Base-by-base conservation (phyloP, 2,113 vertebrate genomes). In the Colossoma macropomum region DNA sequence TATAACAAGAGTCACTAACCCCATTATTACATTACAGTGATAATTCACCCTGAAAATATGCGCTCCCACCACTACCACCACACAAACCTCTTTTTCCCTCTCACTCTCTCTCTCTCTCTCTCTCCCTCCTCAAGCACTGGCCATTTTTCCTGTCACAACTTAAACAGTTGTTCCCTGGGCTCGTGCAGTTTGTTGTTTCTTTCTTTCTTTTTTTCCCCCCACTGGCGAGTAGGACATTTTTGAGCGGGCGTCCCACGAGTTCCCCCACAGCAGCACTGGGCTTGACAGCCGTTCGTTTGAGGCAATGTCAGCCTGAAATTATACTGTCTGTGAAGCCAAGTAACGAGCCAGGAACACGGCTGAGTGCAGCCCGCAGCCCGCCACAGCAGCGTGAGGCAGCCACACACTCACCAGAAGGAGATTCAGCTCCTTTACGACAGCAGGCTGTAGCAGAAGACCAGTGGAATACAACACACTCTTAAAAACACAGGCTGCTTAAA, bases 261-360 rank as follows among this genome's bases (percentile, higher is more conserved):
- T 75, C 69, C 90, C 88, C 86, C 87, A 70, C 77, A 15, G 87
- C 85, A 66, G 83, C 74, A 60, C 87, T 87, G 77, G 82, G 84
- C 88, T 88, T 93, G 92, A 93, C 92, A 93, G 91, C 83, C 79
- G 70, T 87, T 89, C 89, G 88, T 93, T 91, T 86, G 89, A 92
- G 92, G 87, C 88, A 19, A 86, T 91, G 92, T 92, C 91, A 91
- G 90, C 81, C 89, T 91, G 88, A 92, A 94, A 93, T 93, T 90
- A 91, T 92, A 90, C 90, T 88, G 91, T 92, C 90, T 92, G 88
- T 91, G 91, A 91, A 91, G 90, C 92, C 88, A 86, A 80, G 90
- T 93, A 92, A 94, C 84, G 85, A 93, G 91, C 87, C 90, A 85
- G 88, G 88, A 91, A 86, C 87, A 86, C 81, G 87, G 85, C 91